Base-by-base conservation (phyloP, 2,888 invertebrate species). In the Adineta ricciae region DNA sequence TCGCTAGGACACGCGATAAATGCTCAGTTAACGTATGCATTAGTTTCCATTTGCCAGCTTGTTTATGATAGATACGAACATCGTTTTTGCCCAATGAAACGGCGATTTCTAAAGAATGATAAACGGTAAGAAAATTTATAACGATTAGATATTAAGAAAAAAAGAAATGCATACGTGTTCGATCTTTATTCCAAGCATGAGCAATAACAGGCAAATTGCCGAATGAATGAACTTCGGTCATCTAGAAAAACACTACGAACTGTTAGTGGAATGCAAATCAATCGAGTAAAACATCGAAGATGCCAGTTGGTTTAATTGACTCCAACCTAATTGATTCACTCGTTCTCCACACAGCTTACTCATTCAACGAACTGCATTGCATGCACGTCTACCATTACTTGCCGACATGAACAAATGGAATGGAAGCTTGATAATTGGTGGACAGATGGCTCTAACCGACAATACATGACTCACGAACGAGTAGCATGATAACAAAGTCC, bases 1-100 rank as follows among this genome's bases (percentile, higher is more conserved):
- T 96, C 84, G 97, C 96, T 92, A 97, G 98, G 0, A 99, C 96
- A 86, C 95, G 93, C 14, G 85, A 72, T 24, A 83, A 73, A 73
- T 85, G 85, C 21, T 85, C 85, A 19, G 46, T 73, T 27, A 83
- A 82, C 24, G 85, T 85, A 52, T 83, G 83, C 14, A 27, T 49
- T 38, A 85, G 49, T 27, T 78, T 24, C 85, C 85, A 85, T 56
- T 46, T 27, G 21, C 78, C 83, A 49, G 50, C 83, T 16, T 24
- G 21, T 84, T 84, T 84, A 21, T 83, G 24, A 82, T 85, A 85
- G 41, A 85, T 82, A 38, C 82, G 83, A 50, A 85, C 73, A 41
- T 85, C 85, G 36, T 78, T 85, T 21, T 83, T 83, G 38, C 83
- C 83, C 27, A 84, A 46, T 2, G 83, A 41, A 14, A 85, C 27